A percentile compares a stretch with the other conserved stretches of the same genome.
phyloP scores from a whole-genome alignment of 2,113 vertebrate species.

The Ammodytes marinus region DNA sequence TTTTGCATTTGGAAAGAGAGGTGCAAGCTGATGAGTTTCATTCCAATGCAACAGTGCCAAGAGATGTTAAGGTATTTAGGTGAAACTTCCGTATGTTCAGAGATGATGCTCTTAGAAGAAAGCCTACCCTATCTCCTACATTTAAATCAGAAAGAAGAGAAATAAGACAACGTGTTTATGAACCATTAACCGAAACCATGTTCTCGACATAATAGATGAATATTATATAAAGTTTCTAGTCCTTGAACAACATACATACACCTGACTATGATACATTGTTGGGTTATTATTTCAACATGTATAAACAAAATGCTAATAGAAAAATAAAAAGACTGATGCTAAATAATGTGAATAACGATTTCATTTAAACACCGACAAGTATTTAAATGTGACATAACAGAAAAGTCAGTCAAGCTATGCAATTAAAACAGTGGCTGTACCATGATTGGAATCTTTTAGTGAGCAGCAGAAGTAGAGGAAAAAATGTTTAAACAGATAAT shows the following conservation, averaged over 20 bases:
- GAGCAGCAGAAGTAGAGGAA: constrained; percentile 11
- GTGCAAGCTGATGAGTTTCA: not conserved
- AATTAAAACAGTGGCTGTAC: not conserved
- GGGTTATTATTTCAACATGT: not conserved
- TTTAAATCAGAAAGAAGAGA: not conserved
- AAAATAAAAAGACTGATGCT: not conserved
- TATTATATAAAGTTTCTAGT: not conserved
- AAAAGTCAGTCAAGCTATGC: not conserved
- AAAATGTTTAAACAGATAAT: not conserved
- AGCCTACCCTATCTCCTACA: too few species aligned
- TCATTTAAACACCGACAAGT: not conserved
- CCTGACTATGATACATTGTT: not conserved
- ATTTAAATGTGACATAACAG: constrained; percentile 1
- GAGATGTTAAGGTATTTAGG: not conserved
- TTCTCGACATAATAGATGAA: not conserved
- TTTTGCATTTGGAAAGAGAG: not conserved
- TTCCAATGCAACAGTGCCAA: not conserved
- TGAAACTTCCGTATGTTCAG: too few species aligned
- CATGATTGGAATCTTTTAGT: not conserved
- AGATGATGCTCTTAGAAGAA: not conserved
- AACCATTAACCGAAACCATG: not conserved
- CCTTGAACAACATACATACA: not conserved
- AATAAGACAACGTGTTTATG: not conserved
- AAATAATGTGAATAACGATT: not conserved
- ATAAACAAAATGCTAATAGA: not conserved